Base-by-base conservation (phyloP, 2,113 vertebrate species). In the Onychostoma macrolepis region DNA sequence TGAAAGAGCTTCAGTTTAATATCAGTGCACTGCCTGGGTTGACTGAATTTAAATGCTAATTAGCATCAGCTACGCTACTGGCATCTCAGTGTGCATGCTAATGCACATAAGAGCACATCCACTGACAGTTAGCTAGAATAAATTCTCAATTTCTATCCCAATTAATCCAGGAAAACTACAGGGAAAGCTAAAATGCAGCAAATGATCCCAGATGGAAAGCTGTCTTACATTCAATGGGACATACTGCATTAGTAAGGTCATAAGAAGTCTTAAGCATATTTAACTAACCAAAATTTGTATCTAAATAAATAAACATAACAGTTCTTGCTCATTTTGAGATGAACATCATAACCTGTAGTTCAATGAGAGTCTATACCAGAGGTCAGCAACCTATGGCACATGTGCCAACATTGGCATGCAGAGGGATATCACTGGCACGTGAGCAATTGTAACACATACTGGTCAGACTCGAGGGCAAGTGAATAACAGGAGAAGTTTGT, bases 1-100 rank as follows among this genome's bases (percentile, higher is more conserved):
- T 78, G 75, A 50, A 30, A 50, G n/a, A 30, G 4, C 26, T 19
- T 26, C 13, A 45, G 28, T 45, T 50, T 50, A 30, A 78, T 21
- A 53, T 78, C 45, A 30, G 45, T 71, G 67, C 17, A 36, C 10
- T 36, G 67, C 38, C 10, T 19, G 45, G 13, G n/a, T 30, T 78
- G 45, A 78, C n/a, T 78, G 26, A 50, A 78, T 78, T 78, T 53
- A 50, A 77, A 78, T 78, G 45, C 13, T 78, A 50, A 78, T 78
- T 50, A 19, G 17, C n/a, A 78, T 78, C 26, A 78, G 26, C 45
- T 77, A 30, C 17, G 26, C 75, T 50, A 53, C 43, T 30, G 45
- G 45, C 75, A 30, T 50, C 75, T 77, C 75, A 3, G 26, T 30
- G 12, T 30, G 48, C 6, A 21, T 30, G 71, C 71, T 85, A 85